Evolutionary conservation across 92 coral and sea anemone genomes (phyloP), one percentile per base, ranked within the genome.

Genomic region (Metridium senile): DNA sequence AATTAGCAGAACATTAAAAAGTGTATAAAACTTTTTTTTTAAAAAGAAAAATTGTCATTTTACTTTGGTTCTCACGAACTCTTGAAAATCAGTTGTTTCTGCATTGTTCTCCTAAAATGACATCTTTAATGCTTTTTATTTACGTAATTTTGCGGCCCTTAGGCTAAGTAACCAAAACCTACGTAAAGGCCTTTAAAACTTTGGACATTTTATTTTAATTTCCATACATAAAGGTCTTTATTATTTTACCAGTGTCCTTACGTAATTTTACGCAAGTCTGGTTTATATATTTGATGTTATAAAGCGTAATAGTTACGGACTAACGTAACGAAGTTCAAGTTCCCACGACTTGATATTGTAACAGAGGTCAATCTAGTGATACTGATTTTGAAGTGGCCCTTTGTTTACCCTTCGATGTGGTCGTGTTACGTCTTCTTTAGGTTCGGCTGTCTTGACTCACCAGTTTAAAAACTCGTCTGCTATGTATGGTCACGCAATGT

Each of bases 331-430:
- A 54, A 54, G 61, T 54, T 54, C 61, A 54, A 4, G 13, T 54
- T 54, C 61, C 61, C 61, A 54, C 61, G 61, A 21, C 21, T 54
- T 54, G 25, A 54, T 54, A 54, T 54, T 54, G 61, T 4, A 21
- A 16, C n/a, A 3, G n/a, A 4, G 61, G 61, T 54, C n/a, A 54
- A 3, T 3, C 21, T 39, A 13, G n/a, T n/a, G n/a, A n/a, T n/a
- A n/a, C 17, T 8, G 61, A 19, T 54, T 54, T 54, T 21, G 13
- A 54, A 16, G 61, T 54, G 25, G 21, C 23, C 61, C 23, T 21
- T 16, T 54, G 25, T 54, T 54, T 39, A 39, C 49, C 8, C 13
- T n/a, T n/a, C n/a, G n/a, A n/a, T n/a, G n/a, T n/a, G n/a, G n/a
- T n/a, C n/a, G n/a, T n/a, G n/a, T n/a, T n/a, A n/a, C n/a, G n/a